Conservation (phyloP, 2,113 vertebrate species). For the Ranitomeya variabilis region DNA sequence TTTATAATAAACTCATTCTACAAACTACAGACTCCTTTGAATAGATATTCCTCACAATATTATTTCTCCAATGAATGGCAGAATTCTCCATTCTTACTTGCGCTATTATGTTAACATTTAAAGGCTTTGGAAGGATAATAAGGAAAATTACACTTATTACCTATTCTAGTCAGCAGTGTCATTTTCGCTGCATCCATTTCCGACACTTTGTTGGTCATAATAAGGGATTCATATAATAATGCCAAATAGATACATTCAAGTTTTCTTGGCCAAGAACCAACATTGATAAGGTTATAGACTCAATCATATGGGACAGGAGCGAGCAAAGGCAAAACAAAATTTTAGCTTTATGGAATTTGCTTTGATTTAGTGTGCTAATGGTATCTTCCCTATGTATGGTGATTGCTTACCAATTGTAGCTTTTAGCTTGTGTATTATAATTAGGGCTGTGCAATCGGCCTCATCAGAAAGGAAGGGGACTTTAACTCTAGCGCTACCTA, state of each 20-base stretch:
- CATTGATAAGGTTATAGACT: background rate
- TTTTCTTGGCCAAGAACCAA: background rate
- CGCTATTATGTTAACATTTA: conserved; percentile 32
- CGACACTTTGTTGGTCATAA: background rate
- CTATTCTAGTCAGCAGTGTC: conserved; percentile 11
- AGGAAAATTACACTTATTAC: conserved; percentile 36
- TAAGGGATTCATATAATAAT: background rate
- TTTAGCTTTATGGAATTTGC: background rate
- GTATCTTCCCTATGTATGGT: background rate
- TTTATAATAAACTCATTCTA: conserved; percentile 14
- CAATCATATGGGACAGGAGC: background rate
- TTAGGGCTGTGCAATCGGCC: background rate
- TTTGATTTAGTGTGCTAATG: background rate
- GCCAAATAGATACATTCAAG: background rate
- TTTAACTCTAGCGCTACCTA: too few relatives aligned
- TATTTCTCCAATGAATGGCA: conserved; percentile 11
- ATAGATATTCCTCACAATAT: conserved; percentile 23
- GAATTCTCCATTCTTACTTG: background rate
- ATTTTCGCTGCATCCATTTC: conserved; percentile 36
- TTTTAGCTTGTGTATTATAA: background rate
- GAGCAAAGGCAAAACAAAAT: background rate
- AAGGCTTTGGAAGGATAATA: conserved; percentile 13
- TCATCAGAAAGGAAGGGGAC: too few relatives aligned
- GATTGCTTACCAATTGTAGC: background rate
- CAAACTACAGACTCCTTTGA: conserved; percentile 13